A percentile compares a stretch with the other conserved stretches of the same genome.
phyloP scores from a whole-genome alignment of 2,888 invertebrate genomes.

The Diarsia mendica region DNA sequence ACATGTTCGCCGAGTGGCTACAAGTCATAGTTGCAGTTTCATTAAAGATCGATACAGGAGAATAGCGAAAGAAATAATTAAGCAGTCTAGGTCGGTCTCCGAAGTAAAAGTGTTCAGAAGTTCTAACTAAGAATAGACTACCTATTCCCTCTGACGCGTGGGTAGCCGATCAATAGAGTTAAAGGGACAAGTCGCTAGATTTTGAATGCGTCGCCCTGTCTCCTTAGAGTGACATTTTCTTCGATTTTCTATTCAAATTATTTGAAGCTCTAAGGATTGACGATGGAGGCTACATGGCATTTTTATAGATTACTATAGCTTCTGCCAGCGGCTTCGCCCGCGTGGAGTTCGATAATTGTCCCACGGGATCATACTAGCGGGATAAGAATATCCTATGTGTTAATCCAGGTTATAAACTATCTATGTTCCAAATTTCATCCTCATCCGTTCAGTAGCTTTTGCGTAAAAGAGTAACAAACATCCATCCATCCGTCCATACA shows the following conservation, averaged over 20 bases:
- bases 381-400: too few species aligned
- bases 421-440: too few species aligned
- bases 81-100: slow-evolving; percentile 25
- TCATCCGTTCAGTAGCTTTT: too few species aligned
- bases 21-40: slow-evolving; percentile 10
- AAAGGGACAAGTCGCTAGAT: neutral
- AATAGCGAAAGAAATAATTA: slow-evolving; percentile 42
- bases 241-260: neutral
- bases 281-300: neutral
- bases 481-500: too few species aligned
- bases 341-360: too few species aligned
- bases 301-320: too few species aligned
- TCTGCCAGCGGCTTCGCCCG: too few species aligned
- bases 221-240: neutral
- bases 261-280: neutral
- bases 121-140: slow-evolving; percentile 32
- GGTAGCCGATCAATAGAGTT: slow-evolving; percentile 38
- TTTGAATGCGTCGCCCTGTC: neutral
- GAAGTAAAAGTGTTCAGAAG: slow-evolving; percentile 12
- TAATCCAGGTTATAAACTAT: too few species aligned
- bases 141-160: slow-evolving; percentile 6
- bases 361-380: too few species aligned
- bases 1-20: too few species aligned
- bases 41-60: slow-evolving; percentile 23
- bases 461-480: too few species aligned